phyloP scores from a whole-genome alignment of 2,113 vertebrate genomes.

The Bubo bubo region DNA sequence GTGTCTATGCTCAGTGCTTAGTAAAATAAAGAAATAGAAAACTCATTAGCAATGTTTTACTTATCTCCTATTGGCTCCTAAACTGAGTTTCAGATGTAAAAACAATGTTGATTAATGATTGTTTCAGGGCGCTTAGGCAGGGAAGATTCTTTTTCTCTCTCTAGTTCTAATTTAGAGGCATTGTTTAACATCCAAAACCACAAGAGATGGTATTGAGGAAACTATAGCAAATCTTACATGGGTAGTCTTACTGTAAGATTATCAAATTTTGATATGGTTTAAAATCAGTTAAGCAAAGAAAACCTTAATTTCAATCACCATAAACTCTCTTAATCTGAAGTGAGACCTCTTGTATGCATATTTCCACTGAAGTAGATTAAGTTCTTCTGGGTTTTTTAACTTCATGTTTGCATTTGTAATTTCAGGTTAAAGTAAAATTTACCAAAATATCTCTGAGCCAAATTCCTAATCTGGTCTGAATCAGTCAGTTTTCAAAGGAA shows the following conservation, averaged over 20 bases:
- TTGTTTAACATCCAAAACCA: not conserved
- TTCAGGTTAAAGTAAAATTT: not conserved
- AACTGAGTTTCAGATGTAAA: not conserved
- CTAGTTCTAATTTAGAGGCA: not conserved
- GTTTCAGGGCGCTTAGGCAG: not conserved
- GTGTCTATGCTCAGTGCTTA: not conserved
- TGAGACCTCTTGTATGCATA: rapidly evolving
- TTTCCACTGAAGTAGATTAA: not conserved
- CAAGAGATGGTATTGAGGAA: not conserved
- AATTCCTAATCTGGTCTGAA: not conserved
- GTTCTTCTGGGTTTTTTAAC: not conserved
- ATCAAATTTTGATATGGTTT: not conserved
- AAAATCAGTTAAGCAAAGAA: not conserved
- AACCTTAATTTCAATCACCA: not conserved
- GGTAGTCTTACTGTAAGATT: not conserved
- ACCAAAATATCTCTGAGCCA: not conserved
- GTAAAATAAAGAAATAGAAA: not conserved
- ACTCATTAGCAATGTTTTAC: not conserved
- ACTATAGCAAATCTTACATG: not conserved
- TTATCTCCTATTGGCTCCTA: not conserved
- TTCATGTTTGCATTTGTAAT: not conserved
- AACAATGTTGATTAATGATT: not conserved
- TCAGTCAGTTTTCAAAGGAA: not conserved
- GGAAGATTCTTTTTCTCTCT: not conserved
- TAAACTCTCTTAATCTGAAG: not conserved